A percentile compares a stretch with the other conserved stretches of the same genome.
phyloP scores from a whole-genome alignment of 1,140 invertebrate species.

The Geopemphigus sp. region DNA sequence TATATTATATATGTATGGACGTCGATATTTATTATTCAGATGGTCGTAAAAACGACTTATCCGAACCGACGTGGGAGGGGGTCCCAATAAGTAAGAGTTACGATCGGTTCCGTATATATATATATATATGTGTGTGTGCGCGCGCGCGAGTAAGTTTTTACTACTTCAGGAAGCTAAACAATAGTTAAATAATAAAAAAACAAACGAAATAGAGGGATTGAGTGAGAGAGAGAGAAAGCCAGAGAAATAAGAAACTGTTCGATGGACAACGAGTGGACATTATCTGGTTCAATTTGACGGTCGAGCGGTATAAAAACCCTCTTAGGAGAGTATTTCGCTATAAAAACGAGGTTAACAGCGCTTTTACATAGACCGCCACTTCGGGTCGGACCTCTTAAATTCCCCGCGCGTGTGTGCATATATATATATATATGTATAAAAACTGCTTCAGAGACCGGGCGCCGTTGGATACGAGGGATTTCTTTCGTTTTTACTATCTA shows the following conservation, averaged over 20 bases:
- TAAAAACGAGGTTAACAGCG: conserved; percentile 46
- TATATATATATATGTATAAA: neutral
- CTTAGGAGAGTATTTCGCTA: conserved; percentile 19
- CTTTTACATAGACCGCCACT: conserved; percentile 36
- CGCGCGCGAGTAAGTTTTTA: too few relatives aligned
- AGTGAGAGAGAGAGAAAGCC: neutral
- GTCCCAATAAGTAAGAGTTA: conserved; percentile 36
- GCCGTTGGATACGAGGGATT: conserved; percentile 23
- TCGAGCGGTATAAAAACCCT: conserved; percentile 37
- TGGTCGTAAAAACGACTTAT: conserved; percentile 34
- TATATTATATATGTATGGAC: neutral
- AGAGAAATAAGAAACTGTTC: conserved; percentile 4
- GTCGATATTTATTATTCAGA: conserved; percentile 49
- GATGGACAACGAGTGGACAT: conserved; percentile 44
- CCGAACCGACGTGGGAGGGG: neutral
- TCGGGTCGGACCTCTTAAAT: conserved; percentile 38
- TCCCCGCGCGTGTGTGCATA: neutral
- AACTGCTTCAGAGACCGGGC: conserved; percentile 1
- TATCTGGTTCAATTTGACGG: conserved; percentile 47
- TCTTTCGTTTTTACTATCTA: conserved; percentile 41
- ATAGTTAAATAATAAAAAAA: conserved; percentile 46
- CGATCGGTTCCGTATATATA: conserved; percentile 3
- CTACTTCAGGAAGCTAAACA: conserved; percentile 44
- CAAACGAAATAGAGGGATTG: neutral
- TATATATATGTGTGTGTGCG: too few relatives aligned